Conservation (phyloP, 2,888 invertebrate genomes). For the Neoitamus cyanurus region DNA sequence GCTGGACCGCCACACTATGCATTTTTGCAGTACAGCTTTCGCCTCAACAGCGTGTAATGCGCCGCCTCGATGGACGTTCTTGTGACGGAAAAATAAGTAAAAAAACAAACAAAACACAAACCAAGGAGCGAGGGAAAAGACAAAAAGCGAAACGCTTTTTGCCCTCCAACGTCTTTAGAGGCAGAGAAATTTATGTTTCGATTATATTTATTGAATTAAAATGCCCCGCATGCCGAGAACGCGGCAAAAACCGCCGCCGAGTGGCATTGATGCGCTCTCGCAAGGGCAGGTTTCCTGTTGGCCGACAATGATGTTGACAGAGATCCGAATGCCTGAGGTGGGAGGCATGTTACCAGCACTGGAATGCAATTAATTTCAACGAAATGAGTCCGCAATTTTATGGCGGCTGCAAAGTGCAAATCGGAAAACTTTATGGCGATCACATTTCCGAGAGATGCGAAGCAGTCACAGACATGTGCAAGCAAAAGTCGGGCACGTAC, state of each 20-base stretch:
- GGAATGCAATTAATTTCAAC: slow-evolving; percentile 1
- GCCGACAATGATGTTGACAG: neutral
- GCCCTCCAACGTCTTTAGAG: neutral
- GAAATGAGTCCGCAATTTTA: neutral
- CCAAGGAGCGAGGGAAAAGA: neutral
- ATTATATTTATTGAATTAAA: slow-evolving; percentile 40
- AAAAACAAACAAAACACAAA: neutral
- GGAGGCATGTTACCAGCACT: neutral
- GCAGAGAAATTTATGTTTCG: slow-evolving; percentile 33
- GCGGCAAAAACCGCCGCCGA: neutral
- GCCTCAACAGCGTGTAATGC: neutral
- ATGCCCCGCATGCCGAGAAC: neutral
- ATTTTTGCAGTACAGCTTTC: slow-evolving; percentile 12
- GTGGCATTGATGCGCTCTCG: neutral
- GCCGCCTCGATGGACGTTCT: neutral
- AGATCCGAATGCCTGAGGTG: slow-evolving; percentile 9
- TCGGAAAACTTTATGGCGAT: neutral
- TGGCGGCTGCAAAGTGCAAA: neutral
- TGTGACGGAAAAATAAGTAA: neutral
- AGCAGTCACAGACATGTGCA: neutral
- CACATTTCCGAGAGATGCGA: neutral
- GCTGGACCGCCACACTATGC: neutral
- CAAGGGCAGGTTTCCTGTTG: slow-evolving; percentile 1
- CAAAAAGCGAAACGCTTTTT: neutral
- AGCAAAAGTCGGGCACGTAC: neutral